These are phyloP conservation scores for Selene dorsalis DNA, from an alignment of 2,797 vertebrate species.

Conservation along the genomic window DNA sequence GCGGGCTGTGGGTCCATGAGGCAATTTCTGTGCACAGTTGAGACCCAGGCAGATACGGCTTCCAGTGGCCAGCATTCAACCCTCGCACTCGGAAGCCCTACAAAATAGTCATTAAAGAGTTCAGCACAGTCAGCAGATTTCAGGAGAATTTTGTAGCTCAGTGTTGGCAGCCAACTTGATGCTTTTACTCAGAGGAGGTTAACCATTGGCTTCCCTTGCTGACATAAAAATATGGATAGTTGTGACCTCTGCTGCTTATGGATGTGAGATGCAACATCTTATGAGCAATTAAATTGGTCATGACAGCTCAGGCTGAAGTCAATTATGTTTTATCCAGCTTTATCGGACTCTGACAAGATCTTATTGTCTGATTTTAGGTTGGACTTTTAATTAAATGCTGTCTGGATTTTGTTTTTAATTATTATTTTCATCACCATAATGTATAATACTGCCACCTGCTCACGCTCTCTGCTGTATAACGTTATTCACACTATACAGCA, in stretches of 20 bases:
- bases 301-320: slow-evolving; percentile 15
- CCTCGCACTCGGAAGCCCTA: slow-evolving; percentile 54
- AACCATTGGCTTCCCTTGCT: slow-evolving; percentile 43
- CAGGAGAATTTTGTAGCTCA: slow-evolving; percentile 58
- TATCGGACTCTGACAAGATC: neutral
- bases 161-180: slow-evolving; percentile 57
- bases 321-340: slow-evolving; percentile 11
- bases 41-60: slow-evolving; percentile 59
- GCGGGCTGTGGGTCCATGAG: slow-evolving; percentile 42
- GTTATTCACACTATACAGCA: neutral
- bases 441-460: neutral
- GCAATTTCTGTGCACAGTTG: slow-evolving; percentile 63
- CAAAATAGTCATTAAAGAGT: slow-evolving; percentile 77
- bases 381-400: neutral
- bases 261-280: slow-evolving; percentile 25
- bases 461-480: too few species aligned
- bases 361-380: neutral
- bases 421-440: neutral
- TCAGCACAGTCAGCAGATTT: slow-evolving; percentile 76
- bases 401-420: slow-evolving; percentile 2
- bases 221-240: slow-evolving; percentile 46
- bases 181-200: slow-evolving; percentile 48
- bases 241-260: slow-evolving; percentile 63
- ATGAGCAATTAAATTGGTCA: slow-evolving; percentile 8
- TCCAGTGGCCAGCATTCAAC: slow-evolving; percentile 45